Conservation (phyloP, 2,113 vertebrate species). For the Porphyrio hochstetteri region DNA sequence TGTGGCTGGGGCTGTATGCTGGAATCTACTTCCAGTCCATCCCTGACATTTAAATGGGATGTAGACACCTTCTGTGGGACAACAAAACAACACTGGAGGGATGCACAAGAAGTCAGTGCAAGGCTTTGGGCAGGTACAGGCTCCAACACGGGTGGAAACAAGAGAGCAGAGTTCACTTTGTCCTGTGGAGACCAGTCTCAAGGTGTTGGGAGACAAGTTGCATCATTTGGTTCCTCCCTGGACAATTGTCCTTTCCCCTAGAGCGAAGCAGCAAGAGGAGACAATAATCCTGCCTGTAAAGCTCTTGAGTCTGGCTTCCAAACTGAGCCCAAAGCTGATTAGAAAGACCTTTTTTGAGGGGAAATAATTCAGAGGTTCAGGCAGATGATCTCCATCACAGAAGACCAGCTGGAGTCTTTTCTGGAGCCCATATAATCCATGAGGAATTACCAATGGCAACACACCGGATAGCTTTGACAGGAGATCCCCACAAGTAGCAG, state of each 20-base stretch:
- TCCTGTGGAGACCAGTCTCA: rapidly evolving
- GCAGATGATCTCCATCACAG: neutral
- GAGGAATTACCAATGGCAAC: neutral
- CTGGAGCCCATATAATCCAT: neutral
- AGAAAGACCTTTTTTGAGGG: neutral
- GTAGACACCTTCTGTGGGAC: rapidly evolving
- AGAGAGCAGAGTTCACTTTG: rapidly evolving
- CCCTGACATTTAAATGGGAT: neutral
- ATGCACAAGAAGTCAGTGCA: rapidly evolving
- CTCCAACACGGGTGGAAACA: neutral
- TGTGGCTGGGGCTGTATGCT: neutral
- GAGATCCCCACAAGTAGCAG: neutral
- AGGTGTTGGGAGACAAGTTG: neutral
- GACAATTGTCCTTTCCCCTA: neutral
- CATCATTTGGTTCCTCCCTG: neutral
- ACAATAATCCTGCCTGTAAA: neutral
- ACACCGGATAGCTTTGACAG: neutral
- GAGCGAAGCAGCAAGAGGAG: neutral
- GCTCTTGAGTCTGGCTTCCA: neutral
- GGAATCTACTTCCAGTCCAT: neutral
- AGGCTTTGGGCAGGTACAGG: neutral
- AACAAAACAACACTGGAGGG: neutral
- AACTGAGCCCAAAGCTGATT: neutral
- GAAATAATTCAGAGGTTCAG: neutral
- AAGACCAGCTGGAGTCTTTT: neutral